Percentiles rank a stretch among this genome's conserved stretches.
These are phyloP conservation scores for Philotrypesis tridentata DNA, from an alignment of 1,140 invertebrate genomes.

Conservation along the genomic window DNA sequence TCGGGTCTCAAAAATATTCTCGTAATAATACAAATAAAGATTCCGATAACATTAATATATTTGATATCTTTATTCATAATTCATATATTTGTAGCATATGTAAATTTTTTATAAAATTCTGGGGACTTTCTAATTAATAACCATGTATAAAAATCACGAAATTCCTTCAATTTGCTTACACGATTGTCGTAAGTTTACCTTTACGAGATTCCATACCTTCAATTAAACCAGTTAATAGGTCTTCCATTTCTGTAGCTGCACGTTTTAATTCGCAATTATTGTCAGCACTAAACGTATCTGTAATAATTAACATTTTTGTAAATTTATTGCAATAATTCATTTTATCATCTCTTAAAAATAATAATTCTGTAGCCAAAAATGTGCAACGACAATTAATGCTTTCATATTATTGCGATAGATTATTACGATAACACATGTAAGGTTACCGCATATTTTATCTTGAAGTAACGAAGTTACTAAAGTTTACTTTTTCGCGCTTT, in stretches of 20 bases:
- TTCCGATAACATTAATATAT: constrained; percentile 38
- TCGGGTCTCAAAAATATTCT: constrained; percentile 24
- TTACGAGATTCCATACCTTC: constrained; percentile 71
- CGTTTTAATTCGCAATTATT: constrained; percentile 69
- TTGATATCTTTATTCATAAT: constrained; percentile 40
- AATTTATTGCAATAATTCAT: background rate
- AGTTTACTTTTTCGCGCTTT: no score
- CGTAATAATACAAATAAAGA: constrained; percentile 32
- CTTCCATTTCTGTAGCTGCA: constrained; percentile 69
- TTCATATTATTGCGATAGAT: no score
- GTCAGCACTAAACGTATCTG: constrained; percentile 65
- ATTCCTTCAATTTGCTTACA: constrained; percentile 51
- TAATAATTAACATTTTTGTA: background rate
- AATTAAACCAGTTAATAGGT: constrained; percentile 67
- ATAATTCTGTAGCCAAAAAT: no score
- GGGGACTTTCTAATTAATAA: constrained; percentile 18
- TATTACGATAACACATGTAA: no score
- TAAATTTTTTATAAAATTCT: constrained; percentile 44
- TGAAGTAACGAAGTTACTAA: no score
- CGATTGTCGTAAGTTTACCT: constrained; percentile 67
- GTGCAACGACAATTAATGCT: no score
- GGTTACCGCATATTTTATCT: no score
- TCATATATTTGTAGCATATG: constrained; percentile 17
- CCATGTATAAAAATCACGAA: constrained; percentile 27
- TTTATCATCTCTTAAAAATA: background rate